Evolutionary conservation across 1,140 invertebrate species (phyloP), one percentile per base, ranked within the genome.

Genomic region (Apis dorsata): DNA sequence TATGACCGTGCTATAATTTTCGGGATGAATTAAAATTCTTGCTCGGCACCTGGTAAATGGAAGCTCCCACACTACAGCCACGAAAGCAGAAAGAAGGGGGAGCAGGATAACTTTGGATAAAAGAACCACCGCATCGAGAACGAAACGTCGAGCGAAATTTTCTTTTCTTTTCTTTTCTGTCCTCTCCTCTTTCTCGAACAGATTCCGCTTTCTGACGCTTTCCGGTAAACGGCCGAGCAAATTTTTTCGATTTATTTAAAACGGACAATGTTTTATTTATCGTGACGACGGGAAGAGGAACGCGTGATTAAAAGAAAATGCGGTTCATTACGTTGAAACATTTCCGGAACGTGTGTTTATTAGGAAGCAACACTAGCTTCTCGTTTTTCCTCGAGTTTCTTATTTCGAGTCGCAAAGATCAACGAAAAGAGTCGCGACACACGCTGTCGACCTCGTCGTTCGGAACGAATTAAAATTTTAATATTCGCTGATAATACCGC

Each of bases 1-100:
- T 84, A 90, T 83, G 85, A 86, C 86, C 86, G 83, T 85, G 89
- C 86, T 87, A 87, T 91, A 91, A 91, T 91, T 91, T 91, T 91
- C 84, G 85, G 80, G 77, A 87, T 80, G 85, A 91, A 91, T 91
- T 91, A 90, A 91, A 89, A 91, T 89, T 90, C 86, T 85, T 90
- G 51, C 82, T 57, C 82, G 57, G 68, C 85, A 80, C 53, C 79
- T 71, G 85, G 62, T 85, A 85, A 44, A 85, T 85, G 63, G 69
- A 86, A 82, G 85, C 73, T 82, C 15, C 57, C 73, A 51, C 24
- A 21, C 68, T 76, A 62, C 70, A 24, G 69, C 49, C 44, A 55
- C 34, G 11, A 44, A 34, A 3, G 15, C 9, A 9, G 53, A 60
- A 60, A 60, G 19, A 28, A 24, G 51, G 53, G 28, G 28, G 34